Conservation (phyloP, 1,140 invertebrate species). For the Brachionus rotundiformis region DNA sequence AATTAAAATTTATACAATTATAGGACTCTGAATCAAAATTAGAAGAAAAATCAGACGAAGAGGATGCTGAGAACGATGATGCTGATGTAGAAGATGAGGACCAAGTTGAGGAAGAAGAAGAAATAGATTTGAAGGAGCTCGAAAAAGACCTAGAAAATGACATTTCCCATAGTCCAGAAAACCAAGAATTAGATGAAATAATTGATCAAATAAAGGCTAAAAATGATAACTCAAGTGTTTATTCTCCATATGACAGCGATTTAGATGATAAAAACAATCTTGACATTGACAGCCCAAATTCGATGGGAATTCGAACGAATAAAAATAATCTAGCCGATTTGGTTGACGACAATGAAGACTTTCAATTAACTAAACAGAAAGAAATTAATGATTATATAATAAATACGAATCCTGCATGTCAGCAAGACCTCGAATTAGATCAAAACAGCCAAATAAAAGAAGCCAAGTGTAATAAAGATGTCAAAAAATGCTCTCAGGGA, state of each 20-base stretch:
- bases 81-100: conserved; percentile 2
- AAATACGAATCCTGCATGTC: not conserved
- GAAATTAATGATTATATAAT: conserved; percentile 22
- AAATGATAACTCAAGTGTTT: conserved; percentile 27
- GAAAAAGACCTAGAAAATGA: conserved; percentile 23
- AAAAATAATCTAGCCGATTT: conserved; percentile 12
- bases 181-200: conserved; percentile 1
- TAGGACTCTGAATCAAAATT: not conserved
- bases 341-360: not conserved
- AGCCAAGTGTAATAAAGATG: not conserved
- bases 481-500: not conserved
- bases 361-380: conserved; percentile 11
- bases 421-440: not conserved
- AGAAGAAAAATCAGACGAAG: conserved; percentile 11
- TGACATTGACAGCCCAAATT: conserved; percentile 18
- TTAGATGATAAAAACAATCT: conserved; percentile 21
- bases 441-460: not conserved
- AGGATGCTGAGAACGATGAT: not conserved
- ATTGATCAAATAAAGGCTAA: conserved; percentile 29
- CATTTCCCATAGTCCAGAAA: not conserved
- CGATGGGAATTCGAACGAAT: not conserved
- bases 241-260: conserved; percentile 13
- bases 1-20: not conserved
- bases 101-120: not conserved
- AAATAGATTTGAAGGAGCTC: conserved; percentile 3